Percentiles rank a stretch among this genome's conserved stretches.
Conservation (phyloP, 2,797 vertebrate species). For the Amblyopsis hoosieri region DNA sequence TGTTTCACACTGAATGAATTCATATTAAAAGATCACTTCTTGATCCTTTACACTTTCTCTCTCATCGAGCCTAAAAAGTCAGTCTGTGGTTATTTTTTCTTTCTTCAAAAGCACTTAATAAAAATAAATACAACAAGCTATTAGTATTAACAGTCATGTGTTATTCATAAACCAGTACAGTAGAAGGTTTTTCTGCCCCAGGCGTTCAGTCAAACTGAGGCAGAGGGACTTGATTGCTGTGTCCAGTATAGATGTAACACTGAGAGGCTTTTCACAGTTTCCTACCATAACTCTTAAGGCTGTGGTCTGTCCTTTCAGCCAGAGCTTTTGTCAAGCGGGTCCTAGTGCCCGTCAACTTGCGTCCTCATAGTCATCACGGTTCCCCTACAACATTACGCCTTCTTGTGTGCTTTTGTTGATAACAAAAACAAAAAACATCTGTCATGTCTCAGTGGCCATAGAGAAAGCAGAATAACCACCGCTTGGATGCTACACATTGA, state of each 20-base stretch:
- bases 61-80: constrained; percentile 80
- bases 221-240: constrained; percentile 81
- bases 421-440: constrained; percentile 39
- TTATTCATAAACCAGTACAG: constrained; percentile 93
- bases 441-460: constrained; percentile 52
- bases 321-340: constrained; percentile 75
- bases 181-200: constrained; percentile 81
- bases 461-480: constrained; percentile 59
- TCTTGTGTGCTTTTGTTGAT: constrained; percentile 86
- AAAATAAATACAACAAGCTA: constrained; percentile 99
- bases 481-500: constrained; percentile 68
- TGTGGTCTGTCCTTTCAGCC: constrained; percentile 77
- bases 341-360: constrained; percentile 52
- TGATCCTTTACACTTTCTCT: constrained; percentile 51
- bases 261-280: constrained; percentile 96
- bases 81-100: constrained; percentile 78
- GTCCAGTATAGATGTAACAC: constrained; percentile 86
- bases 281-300: constrained; percentile 81
- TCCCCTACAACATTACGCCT: constrained; percentile 70
- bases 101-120: constrained; percentile 88
- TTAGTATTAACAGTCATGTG: constrained; percentile 95
- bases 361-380: constrained; percentile 53
- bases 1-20: constrained; percentile 85
- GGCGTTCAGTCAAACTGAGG: constrained; percentile 68
- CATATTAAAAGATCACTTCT: constrained; percentile 89